Evolutionary conservation across 2,797 vertebrate genomes (phyloP).

Genomic region (Carcharodon carcharias): DNA sequence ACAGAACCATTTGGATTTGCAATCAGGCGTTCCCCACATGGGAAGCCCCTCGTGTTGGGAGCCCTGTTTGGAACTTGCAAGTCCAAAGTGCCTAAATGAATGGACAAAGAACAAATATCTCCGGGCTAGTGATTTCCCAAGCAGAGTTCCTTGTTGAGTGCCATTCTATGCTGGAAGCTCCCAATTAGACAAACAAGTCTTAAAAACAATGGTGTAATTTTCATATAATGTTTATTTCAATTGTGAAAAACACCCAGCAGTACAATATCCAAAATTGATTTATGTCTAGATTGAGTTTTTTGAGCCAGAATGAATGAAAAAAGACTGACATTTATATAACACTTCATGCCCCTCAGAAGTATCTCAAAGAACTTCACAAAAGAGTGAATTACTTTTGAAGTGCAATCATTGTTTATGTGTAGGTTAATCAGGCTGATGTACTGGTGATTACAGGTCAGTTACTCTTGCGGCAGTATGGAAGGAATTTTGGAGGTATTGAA

Average conservation of each 20-base stretch:
- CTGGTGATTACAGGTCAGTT: background rate
- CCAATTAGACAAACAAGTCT: background rate
- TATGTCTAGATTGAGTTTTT: background rate
- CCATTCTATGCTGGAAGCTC: background rate
- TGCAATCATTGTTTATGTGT: background rate
- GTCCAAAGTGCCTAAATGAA: background rate
- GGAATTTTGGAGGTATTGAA: conserved; percentile 38
- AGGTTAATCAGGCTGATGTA: background rate
- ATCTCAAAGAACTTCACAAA: background rate
- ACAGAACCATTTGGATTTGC: background rate
- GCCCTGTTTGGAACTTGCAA: background rate
- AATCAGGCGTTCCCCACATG: background rate
- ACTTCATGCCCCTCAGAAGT: background rate
- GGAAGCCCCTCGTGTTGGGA: background rate
- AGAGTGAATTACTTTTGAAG: background rate
- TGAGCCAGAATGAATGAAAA: background rate
- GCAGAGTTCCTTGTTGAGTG: background rate
- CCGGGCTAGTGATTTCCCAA: background rate
- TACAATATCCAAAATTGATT: background rate
- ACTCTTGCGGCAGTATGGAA: conserved; percentile 37
- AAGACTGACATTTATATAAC: background rate
- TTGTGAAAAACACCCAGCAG: background rate
- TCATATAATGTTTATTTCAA: background rate
- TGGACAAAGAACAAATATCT: background rate
- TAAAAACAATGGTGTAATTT: background rate